Base-by-base conservation (phyloP, 2,797 vertebrate species). In the Mus spretus region DNA sequence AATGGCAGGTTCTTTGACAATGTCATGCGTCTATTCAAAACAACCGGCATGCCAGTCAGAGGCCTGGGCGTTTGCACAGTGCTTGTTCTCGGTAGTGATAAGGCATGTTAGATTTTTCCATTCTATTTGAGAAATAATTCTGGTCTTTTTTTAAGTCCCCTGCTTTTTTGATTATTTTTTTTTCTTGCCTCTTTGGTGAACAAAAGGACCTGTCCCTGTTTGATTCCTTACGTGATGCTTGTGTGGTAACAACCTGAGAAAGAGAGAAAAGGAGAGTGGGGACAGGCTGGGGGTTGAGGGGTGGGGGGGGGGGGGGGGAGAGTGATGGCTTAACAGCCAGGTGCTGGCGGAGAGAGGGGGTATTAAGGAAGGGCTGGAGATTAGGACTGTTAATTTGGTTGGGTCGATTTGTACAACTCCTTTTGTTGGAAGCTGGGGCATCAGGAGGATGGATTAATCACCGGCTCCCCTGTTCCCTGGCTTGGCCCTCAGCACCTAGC, bases 81-180 rank as follows among this genome's bases (percentile, higher is more conserved):
- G 81, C 97, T 94, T 94, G 95, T 96, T 97, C 98, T 95, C 96
- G 0, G 22, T 79, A 11, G 96, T 89, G 82, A 97, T 97, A 96
- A 98, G 98, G 86, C 95, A 67, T 14, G 85, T 19, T 88, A 94
- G 96, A 96, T 61, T 63, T 57, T 57, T 96, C 97, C 80, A 26
- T 97, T 96, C 95, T 53, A 20, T 80, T 88, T 70, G 96, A 98
- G 97, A 98, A 98, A 98, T 96, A 79, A 97, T 97, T 98, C 94
- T 53, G 84, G 65, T 80, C 80, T 70, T 70, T 67, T 67, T 94
- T 97, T 47, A 81, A 91, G 91, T 96, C 94, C 79, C 95, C 95
- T 92, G 94, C 95, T 97, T 96, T 97, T 97, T 89, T 50, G 40
- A 85, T 94, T 15, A 14, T 89, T 97, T 97, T 77, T 79, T 67